phyloP scores from a whole-genome alignment of 53 echinoderm and acorn worm species.

The Zoroaster sp. region DNA sequence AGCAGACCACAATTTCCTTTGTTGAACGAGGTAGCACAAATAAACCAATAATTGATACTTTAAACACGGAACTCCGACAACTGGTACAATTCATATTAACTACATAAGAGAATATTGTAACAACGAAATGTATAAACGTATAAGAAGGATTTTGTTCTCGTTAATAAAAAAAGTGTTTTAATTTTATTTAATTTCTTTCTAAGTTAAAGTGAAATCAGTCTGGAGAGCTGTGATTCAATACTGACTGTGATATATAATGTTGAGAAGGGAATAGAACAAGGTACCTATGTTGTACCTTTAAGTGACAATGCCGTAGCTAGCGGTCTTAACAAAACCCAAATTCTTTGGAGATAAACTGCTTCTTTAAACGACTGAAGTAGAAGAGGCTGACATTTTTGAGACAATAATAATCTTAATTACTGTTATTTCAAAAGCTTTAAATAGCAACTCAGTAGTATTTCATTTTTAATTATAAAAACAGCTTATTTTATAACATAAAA shows the following conservation, averaged over 20 bases:
- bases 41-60: not conserved
- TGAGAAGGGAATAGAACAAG: not conserved
- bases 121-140: not conserved
- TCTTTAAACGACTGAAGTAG: not conserved
- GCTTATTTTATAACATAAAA: not conserved
- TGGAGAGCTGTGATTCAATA: not conserved
- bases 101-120: too few species aligned
- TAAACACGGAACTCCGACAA: not conserved
- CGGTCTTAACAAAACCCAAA: not conserved
- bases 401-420: not conserved
- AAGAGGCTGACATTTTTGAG: not conserved
- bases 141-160: not conserved
- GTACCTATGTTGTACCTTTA: not conserved
- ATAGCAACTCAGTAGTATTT: slow-evolving; percentile 18
- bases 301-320: not conserved
- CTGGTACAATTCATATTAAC: not conserved
- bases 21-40: not conserved
- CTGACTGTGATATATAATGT: too few species aligned
- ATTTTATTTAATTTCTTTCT: not conserved
- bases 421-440: not conserved
- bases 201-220: not conserved
- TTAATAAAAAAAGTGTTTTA: not conserved
- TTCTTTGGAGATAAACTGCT: not conserved
- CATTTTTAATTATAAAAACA: not conserved
- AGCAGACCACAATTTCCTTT: not conserved